Conservation (phyloP, 2,888 invertebrate species). For the Agrochola circellaris region DNA sequence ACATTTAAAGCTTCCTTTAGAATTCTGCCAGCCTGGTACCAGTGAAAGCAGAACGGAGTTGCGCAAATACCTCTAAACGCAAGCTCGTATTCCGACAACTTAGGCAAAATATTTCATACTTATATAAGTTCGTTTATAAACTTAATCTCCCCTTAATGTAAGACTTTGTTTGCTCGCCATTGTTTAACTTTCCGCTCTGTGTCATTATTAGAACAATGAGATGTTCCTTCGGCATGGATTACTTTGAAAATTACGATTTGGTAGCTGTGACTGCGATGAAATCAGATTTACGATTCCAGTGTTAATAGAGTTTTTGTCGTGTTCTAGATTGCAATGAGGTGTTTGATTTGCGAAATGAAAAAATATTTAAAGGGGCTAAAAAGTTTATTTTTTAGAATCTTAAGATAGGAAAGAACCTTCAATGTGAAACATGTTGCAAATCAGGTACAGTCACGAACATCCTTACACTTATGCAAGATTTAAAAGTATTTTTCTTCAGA, state of each 20-base stretch:
- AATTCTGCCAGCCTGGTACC: conserved; percentile 56
- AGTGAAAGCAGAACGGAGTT: conserved; percentile 32
- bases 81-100: conserved; percentile 20
- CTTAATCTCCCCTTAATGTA: conserved; percentile 59
- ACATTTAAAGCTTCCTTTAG: conserved; percentile 59
- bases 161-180: conserved; percentile 58
- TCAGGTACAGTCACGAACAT: no score
- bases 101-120: conserved; percentile 52
- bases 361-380: background rate
- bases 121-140: conserved; percentile 43
- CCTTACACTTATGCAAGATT: background rate
- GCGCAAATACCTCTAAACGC: conserved; percentile 20
- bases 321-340: conserved; percentile 1
- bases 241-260: conserved; percentile 60
- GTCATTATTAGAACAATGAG: conserved; percentile 63
- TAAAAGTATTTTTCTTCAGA: background rate
- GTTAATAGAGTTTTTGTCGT: conserved; percentile 1
- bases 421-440: background rate
- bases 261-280: conserved; percentile 19
- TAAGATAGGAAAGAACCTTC: background rate
- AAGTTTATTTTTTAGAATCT: background rate
- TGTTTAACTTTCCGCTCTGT: conserved; percentile 61
- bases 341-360: background rate
- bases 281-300: conserved; percentile 38
- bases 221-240: conserved; percentile 57